Evolutionary conservation across 2,888 invertebrate genomes (phyloP).

Genomic region (Itoplectis maculator): DNA sequence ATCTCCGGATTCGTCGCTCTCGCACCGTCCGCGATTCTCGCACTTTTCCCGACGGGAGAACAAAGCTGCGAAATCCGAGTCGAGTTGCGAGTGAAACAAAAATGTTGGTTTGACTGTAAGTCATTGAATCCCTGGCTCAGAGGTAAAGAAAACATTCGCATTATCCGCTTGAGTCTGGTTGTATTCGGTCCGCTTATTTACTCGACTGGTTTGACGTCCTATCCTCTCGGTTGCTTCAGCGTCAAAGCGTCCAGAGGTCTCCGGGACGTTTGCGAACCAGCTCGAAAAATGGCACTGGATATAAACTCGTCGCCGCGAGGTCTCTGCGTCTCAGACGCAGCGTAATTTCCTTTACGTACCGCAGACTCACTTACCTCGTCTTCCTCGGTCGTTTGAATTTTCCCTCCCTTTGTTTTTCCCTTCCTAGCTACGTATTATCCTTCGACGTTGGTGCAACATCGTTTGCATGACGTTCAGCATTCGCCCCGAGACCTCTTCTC

Average conservation of each 20-base stretch:
- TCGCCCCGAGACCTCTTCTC: neutral
- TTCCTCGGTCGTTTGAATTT: neutral
- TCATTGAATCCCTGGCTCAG: no score
- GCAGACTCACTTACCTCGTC: slow-evolving; percentile 24
- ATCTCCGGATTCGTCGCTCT: neutral
- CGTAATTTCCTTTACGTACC: slow-evolving; percentile 41
- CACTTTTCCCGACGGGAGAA: no score
- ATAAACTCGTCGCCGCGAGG: slow-evolving; percentile 15
- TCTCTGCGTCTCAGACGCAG: slow-evolving; percentile 38
- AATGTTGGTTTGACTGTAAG: no score
- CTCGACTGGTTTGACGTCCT: neutral
- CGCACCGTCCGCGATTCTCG: no score
- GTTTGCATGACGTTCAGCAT: slow-evolving; percentile 45
- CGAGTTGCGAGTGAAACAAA: neutral
- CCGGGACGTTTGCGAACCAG: neutral
- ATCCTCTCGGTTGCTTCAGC: neutral
- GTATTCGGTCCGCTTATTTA: neutral
- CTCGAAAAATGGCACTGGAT: slow-evolving; percentile 22
- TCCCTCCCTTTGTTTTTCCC: slow-evolving; percentile 2
- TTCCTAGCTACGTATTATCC: slow-evolving; percentile 26
- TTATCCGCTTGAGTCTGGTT: neutral
- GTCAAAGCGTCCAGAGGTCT: neutral
- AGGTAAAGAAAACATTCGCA: no score
- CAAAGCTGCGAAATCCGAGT: neutral
- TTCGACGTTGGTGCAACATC: slow-evolving; percentile 18